phyloP scores from a whole-genome alignment of 1,140 invertebrate genomes.

The Drosophila persimilis region DNA sequence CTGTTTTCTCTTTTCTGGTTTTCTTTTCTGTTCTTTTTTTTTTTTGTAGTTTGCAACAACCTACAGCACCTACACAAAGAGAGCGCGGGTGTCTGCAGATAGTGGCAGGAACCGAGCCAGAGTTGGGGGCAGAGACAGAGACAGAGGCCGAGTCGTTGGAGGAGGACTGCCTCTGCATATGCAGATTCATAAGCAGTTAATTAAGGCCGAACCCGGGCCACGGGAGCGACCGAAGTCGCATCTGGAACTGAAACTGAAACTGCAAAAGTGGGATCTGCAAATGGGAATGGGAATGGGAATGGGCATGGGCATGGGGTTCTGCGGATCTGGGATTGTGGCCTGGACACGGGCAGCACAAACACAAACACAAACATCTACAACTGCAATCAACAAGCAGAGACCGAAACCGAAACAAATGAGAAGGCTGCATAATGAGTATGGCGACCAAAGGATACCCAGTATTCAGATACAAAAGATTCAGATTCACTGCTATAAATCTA shows the following conservation, averaged over 20 bases:
- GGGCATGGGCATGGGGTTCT: neutral
- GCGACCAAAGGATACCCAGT: no score
- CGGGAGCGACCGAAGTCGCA: slow-evolving; percentile 26
- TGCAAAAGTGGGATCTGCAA: slow-evolving; percentile 11
- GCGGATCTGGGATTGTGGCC: slow-evolving; percentile 30
- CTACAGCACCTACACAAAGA: slow-evolving; percentile 62
- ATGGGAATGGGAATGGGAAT: neutral
- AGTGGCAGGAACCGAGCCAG: no score
- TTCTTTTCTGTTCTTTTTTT: slow-evolving; percentile 17
- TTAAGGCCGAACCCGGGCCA: slow-evolving; percentile 61
- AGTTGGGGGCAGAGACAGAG: neutral
- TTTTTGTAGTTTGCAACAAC: slow-evolving; percentile 46
- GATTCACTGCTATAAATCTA: no score
- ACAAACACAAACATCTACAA: slow-evolving; percentile 35
- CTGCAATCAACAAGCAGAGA: slow-evolving; percentile 59
- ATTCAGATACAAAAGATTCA: no score
- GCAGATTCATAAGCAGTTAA: slow-evolving; percentile 80
- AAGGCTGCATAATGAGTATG: slow-evolving; percentile 7
- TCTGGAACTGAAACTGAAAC: slow-evolving; percentile 43
- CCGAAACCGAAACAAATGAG: slow-evolving; percentile 14
- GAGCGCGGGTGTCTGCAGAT: slow-evolving; percentile 9
- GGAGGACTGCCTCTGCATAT: slow-evolving; percentile 59
- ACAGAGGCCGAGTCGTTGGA: neutral
- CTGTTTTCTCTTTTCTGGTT: slow-evolving; percentile 56
- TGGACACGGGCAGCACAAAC: no score